Base-by-base conservation (phyloP, 2,113 vertebrate species). In the Tylochromis polylepis region DNA sequence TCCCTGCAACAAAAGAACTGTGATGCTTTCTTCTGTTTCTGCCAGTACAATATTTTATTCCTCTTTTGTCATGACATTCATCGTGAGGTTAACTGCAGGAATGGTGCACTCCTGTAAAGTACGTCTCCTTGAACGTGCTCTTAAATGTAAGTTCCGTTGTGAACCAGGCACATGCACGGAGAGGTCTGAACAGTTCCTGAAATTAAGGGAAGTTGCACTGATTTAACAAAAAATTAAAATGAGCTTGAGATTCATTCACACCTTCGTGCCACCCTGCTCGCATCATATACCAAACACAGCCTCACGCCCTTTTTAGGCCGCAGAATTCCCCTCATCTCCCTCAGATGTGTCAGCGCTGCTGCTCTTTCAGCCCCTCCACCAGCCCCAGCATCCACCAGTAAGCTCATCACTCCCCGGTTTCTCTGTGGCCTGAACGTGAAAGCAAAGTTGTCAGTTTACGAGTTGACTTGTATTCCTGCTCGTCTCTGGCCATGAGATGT, bases 101-200 rank as follows among this genome's bases (percentile, higher is more conserved):
- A 49, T 49, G 15, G 8, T 55, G 51, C n/a, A 56, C 55, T 24
- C 5, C 22, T 22, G 55, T 56, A 22, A 56, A 22, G 20, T 11
- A 2, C 8, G 6, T 6, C 38, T 27, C 65, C 22, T 43, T 27
- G 22, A 72, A 72, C 9, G 2, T 27, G 5, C 22, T 72, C 38
- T 9, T 46, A 10, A 4, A 0, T 0, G 31, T 65, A n/a, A 0
- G 31, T 3, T 36, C 18, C 36, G 18, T 1, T 12, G 31, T 36
- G 31, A 4, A 57, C 1, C 55, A 14, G 55, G 10, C 31, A 36
- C 1, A 18, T 65, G 60, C 60, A 36, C 31, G 1, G 0, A 46
- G 22, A 75, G 14, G 5, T 16, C 9, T 27, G 67, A 70, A 51
- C 49, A 5, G n/a, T 46, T 46, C 5, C 43, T 46, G 10, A 38